Base-by-base conservation (phyloP, 2,113 vertebrate species). In the Machaerirhynchus nigripectus region DNA sequence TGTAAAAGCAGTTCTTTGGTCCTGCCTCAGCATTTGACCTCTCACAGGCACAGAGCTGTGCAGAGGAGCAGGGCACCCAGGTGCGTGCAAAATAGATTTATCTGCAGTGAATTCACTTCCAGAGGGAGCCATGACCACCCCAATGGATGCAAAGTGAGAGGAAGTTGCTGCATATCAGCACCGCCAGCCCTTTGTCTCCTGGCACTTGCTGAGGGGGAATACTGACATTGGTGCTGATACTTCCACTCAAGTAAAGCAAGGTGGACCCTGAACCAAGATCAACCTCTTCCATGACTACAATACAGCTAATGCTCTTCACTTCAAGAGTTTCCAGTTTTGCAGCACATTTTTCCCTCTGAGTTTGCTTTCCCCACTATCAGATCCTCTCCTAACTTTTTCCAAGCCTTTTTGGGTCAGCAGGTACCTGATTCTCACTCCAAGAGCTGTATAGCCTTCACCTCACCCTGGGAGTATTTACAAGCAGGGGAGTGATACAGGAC, bases 401-500 rank as follows among this genome's bases (percentile, higher is more conserved):
- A 79, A 52, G 49, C 15, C 40, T 70, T 83, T 93, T 27, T 57
- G 11, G 9, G 28, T 39, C 52, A 61, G 31, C 37, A 79, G 46
- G 31, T 49, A 5, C 14, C 10, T 44, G 18, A 71, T 73, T 90
- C 44, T 74, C 23, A 30, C 37, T 65, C 56, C 53, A 68, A 47
- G 22, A 74, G 6, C 70, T 1, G 1, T 23, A 28, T 19, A 28
- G 37, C 57, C 46, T 39, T 85, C 42, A 44, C 14, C 26, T 27
- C 35, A 75, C 27, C 11, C 31, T 33, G 16, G 18, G 7, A 55
- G 21, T 39, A 28, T 44, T 68, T 60, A 33, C 50, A 65, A 69
- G 42, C 0, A 1, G 15, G 20, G 23, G 8, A 31, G 5, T 1
- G 6, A 47, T 20, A 23, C 3, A 70, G 26, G 61, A 35, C 14